Percentiles rank a stretch among this genome's conserved stretches.
phyloP scores from a whole-genome alignment of 2,797 vertebrate species.

The Nyctibius grandis region DNA sequence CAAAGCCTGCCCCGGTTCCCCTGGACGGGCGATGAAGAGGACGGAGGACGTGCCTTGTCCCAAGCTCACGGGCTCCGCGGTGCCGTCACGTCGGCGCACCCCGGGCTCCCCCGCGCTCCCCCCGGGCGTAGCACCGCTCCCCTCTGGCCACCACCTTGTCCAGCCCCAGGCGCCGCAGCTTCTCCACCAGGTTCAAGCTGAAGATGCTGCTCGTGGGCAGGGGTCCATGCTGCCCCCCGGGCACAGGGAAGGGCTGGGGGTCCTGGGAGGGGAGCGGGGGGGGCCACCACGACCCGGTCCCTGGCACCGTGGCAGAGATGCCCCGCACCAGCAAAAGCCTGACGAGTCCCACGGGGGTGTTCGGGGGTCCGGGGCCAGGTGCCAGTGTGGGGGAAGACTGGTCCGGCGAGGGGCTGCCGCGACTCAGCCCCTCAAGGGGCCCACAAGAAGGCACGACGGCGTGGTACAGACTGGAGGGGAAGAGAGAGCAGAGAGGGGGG shows the following conservation, averaged over 20 bases:
- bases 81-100: background rate
- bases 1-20: background rate
- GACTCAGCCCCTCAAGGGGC: constrained; percentile 78
- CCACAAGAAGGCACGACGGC: constrained; percentile 79
- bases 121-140: background rate
- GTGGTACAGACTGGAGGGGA: constrained; percentile 74
- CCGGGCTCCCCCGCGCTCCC: background rate
- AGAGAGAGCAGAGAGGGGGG: background rate
- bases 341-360: constrained; percentile 72
- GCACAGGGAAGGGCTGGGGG: background rate
- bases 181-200: constrained; percentile 83
- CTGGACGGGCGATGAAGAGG: fast-evolving
- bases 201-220: constrained; percentile 67
- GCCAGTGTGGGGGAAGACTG: background rate
- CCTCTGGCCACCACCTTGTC: constrained; percentile 79
- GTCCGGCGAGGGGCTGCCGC: background rate
- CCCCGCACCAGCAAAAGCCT: constrained; percentile 76
- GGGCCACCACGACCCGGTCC: background rate
- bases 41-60: background rate
- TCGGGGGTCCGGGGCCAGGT: background rate
- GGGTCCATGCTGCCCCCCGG: background rate
- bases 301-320: constrained; percentile 71
- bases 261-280: background rate
- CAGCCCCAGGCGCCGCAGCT: constrained; percentile 80
- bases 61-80: background rate